Percentiles rank a stretch among this genome's conserved stretches.
Evolutionary conservation across 2,888 invertebrate genomes (phyloP).

Genomic region (Spisula solida): DNA sequence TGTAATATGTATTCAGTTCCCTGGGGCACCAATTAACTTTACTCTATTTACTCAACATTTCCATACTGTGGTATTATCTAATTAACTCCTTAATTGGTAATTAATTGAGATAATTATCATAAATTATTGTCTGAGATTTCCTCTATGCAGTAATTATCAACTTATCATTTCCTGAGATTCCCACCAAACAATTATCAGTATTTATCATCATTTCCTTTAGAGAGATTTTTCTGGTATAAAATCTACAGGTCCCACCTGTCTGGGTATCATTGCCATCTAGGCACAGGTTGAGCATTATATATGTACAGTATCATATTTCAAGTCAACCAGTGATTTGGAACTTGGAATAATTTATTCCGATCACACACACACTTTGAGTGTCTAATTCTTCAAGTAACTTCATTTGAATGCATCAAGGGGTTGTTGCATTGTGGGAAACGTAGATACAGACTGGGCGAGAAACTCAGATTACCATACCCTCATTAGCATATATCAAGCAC

Average conservation of each 20-base stretch:
- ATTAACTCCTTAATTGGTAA: conserved; percentile 3
- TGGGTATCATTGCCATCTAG: not conserved
- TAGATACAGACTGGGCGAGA: conserved; percentile 30
- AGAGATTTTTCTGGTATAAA: conserved; percentile 30
- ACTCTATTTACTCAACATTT: not conserved
- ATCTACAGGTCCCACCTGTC: not conserved
- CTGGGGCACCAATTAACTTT: not conserved
- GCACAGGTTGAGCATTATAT: conserved; percentile 7
- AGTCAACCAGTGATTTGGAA: conserved; percentile 33
- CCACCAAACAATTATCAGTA: not conserved
- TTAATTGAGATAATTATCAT: conserved; percentile 12
- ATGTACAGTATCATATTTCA: conserved; percentile 17
- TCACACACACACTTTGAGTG: conserved; percentile 49
- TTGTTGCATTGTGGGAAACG: conserved; percentile 37
- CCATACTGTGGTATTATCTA: not conserved
- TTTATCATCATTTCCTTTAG: not conserved
- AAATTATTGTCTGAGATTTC: conserved; percentile 17
- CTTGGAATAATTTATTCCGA: conserved; percentile 55
- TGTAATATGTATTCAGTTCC: not conserved
- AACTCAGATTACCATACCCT: conserved; percentile 4
- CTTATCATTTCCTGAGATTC: conserved; percentile 10
- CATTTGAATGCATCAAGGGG: conserved; percentile 44
- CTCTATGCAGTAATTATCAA: not conserved
- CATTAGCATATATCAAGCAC: conserved; percentile 43
- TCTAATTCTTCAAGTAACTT: conserved; percentile 40